Percentiles rank a stretch among this genome's conserved stretches.
phyloP scores from a whole-genome alignment of 2,113 vertebrate genomes.

The Canis aureus region DNA sequence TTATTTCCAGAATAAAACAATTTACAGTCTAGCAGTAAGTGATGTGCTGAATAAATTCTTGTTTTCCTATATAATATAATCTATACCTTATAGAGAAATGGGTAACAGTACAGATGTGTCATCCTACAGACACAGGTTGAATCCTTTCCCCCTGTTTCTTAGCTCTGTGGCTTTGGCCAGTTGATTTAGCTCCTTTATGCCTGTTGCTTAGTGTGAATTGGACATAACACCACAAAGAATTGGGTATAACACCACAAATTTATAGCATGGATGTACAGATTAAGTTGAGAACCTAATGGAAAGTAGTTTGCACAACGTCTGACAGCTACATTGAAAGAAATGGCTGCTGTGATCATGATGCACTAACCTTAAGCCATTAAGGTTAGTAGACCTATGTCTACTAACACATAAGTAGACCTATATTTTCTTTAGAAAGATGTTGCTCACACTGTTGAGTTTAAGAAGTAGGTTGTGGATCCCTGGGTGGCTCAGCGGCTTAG shows the following conservation, averaged over 20 bases:
- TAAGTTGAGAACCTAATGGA: too few relatives aligned
- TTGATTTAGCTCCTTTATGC: not conserved
- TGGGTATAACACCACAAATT: not conserved
- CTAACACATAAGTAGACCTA: too few relatives aligned
- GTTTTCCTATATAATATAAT: not conserved
- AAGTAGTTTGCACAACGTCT: too few relatives aligned
- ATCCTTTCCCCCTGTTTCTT: not conserved
- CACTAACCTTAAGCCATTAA: too few relatives aligned
- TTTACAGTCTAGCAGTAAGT: not conserved
- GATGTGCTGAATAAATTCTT: not conserved
- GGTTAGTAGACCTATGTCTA: too few relatives aligned
- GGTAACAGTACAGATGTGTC: not conserved
- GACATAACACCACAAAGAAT: not conserved
- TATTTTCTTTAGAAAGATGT: too few relatives aligned
- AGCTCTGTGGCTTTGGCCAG: not conserved
- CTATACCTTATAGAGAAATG: not conserved
- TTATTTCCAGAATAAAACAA: not conserved
- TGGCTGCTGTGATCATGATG: too few relatives aligned
- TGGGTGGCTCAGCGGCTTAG: too few relatives aligned
- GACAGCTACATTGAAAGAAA: too few relatives aligned
- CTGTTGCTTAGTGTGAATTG: not conserved
- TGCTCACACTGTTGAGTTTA: too few relatives aligned
- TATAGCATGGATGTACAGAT: too few relatives aligned
- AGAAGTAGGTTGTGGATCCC: too few relatives aligned
- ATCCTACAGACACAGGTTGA: not conserved